These are phyloP conservation scores for Blastobasis adustella DNA, from an alignment of 2,888 invertebrate species.

Conservation along the genomic window DNA sequence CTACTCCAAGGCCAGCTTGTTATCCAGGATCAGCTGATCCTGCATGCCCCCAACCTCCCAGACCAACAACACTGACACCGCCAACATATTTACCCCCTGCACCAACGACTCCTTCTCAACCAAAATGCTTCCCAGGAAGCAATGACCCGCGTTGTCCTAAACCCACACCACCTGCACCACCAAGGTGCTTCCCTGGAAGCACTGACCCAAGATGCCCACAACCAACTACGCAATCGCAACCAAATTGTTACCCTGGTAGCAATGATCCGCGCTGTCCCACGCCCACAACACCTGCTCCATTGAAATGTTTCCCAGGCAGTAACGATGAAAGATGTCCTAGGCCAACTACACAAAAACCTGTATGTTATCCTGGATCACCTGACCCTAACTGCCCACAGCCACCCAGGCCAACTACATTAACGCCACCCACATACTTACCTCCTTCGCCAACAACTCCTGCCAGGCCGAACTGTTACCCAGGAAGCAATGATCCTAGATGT, in stretches of 20 bases:
- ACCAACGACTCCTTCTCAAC: constrained; percentile 22
- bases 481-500: constrained; percentile 20
- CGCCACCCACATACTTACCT: constrained; percentile 17
- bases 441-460: constrained; percentile 20
- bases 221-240: constrained; percentile 18
- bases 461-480: constrained; percentile 24
- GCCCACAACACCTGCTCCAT: constrained; percentile 12
- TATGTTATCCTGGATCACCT: constrained; percentile 24
- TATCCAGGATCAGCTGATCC: constrained; percentile 27
- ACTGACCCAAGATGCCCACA: constrained; percentile 28
- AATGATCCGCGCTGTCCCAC: constrained; percentile 17
- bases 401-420: constrained; percentile 15
- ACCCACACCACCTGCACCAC: constrained; percentile 25
- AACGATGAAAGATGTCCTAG: constrained; percentile 20
- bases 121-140: constrained; percentile 25
- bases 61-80: constrained; percentile 17
- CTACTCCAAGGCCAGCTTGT: constrained; percentile 22
- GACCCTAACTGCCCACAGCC: constrained; percentile 35
- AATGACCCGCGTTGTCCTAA: constrained; percentile 18
- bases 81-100: constrained; percentile 8
- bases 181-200: constrained; percentile 24
- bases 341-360: constrained; percentile 6
- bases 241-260: constrained; percentile 26
- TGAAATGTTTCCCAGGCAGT: constrained; percentile 22
- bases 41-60: constrained; percentile 30